These are phyloP conservation scores for Drosophila ustulata DNA, from an alignment of 2,888 invertebrate species.

Conservation along the genomic window DNA sequence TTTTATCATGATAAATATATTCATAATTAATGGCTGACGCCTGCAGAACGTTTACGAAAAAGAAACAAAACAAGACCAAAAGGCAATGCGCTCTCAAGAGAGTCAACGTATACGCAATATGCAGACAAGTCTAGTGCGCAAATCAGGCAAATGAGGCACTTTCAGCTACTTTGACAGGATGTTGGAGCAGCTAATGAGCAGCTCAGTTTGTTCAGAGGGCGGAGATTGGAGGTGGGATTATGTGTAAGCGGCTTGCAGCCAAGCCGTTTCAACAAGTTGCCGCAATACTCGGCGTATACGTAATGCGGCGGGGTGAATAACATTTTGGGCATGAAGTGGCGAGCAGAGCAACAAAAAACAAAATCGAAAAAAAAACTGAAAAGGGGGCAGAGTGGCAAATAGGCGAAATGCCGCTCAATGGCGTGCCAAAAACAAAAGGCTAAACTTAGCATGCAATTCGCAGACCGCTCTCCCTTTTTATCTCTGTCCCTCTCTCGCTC, in stretches of 20 bases:
- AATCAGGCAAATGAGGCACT: conserved; percentile 11
- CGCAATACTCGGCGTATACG: conserved; percentile 67
- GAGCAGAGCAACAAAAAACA: background rate
- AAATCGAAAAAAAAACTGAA: background rate
- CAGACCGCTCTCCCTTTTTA: conserved; percentile 25
- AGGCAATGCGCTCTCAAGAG: background rate
- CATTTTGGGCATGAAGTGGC: conserved; percentile 51
- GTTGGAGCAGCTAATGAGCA: conserved; percentile 15
- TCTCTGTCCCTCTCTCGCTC: background rate
- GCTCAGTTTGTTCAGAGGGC: conserved; percentile 15
- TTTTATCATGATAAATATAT: too few relatives aligned
- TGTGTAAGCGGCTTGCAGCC: conserved; percentile 44
- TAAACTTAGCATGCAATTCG: conserved; percentile 78
- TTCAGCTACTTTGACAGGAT: conserved; percentile 19
- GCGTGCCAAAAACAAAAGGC: conserved; percentile 81
- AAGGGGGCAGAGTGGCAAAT: conserved; percentile 3
- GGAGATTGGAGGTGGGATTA: conserved; percentile 25
- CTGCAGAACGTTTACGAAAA: conserved; percentile 1
- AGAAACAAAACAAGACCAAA: background rate
- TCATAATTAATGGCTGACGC: background rate
- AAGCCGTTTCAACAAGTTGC: conserved; percentile 75
- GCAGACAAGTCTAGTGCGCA: background rate
- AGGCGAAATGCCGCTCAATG: conserved; percentile 74
- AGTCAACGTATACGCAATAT: background rate
- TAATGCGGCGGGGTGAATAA: conserved; percentile 72